Evolutionary conservation across 2,888 invertebrate genomes (phyloP), one percentile per base, ranked within the genome.

Genomic region (Scotopteryx bipunctaria): DNA sequence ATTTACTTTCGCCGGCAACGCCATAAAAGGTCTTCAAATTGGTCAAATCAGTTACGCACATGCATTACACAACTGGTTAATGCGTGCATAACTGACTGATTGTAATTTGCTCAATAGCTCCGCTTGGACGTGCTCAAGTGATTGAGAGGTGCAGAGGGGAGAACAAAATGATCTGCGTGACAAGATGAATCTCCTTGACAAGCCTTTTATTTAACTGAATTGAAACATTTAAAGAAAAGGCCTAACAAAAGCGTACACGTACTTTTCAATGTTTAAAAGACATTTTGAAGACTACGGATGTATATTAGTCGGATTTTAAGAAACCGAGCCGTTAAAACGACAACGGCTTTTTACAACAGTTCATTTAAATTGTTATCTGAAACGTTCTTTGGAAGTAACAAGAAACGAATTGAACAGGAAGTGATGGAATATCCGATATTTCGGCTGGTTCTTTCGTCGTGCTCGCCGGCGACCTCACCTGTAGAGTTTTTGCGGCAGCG

Each of bases 11-110:
- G 66, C 68, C 63, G 57, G 61, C 62, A 64, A 62, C 49, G 57
- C 68, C 64, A 27, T 66, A 71, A 67, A 71, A 68, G 67, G 70
- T 61, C 61, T 64, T 69, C 66, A 67, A 73, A 73, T 73, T 73
- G 70, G 65, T 63, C 64, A 67, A 71, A 72, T 69, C 61, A 61
- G 66, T 66, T 71, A 67, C 45, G 61, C 63, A 67, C 62, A 64
- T 58, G 64, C 63, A 61, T 65, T 66, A 64, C 64, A 33, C 62
- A 53, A 57, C 70, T 69, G 61, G 25, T 27, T 27, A 21, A 42
- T 42, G 42, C 42, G 32, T 33, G 32, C 38, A 38, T 33, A 32
- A 15, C 15, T 42, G 32, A 33, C 33, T 42, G 31, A 21, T 32
- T 57, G 63, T 61, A 70, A 68, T 67, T 67, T 69, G 53, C 55